Evolutionary conservation across 2,113 vertebrate species (phyloP).

Genomic region (Rhinolophus ferrumequinum): DNA sequence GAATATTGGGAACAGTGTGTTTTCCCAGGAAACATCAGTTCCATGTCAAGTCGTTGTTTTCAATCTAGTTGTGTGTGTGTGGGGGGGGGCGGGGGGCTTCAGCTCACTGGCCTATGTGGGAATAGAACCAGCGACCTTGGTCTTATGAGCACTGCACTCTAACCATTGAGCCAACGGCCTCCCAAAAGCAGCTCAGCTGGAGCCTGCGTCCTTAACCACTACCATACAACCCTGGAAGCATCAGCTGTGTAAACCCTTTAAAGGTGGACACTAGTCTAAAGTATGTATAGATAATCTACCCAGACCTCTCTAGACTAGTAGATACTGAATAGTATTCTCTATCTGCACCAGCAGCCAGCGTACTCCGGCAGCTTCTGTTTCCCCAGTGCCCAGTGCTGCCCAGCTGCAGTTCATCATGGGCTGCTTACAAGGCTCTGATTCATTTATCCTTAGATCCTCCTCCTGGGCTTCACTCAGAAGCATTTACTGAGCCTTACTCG

Average conservation of each 20-base stretch:
- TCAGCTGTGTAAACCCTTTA: neutral
- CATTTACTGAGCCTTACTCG: neutral
- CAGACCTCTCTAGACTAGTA: neutral
- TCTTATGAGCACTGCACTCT: too few species aligned
- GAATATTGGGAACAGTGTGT: too few species aligned
- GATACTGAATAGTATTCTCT: neutral
- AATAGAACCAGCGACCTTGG: too few species aligned
- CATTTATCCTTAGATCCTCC: neutral
- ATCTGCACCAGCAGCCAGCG: neutral
- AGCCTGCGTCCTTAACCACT: neutral
- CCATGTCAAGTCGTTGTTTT: too few species aligned
- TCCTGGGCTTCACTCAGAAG: neutral
- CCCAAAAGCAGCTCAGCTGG: neutral
- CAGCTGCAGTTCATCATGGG: rapidly evolving
- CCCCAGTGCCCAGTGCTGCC: neutral
- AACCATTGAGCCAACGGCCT: too few species aligned
- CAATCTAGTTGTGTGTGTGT: too few species aligned
- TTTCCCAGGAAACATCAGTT: too few species aligned
- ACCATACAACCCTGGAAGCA: neutral
- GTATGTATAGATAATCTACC: neutral
- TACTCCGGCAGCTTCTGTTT: neutral
- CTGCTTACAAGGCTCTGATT: neutral
- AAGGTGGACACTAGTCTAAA: neutral
- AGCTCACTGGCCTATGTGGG: too few species aligned
- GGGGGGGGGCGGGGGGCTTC: too few species aligned